Evolutionary conservation across 1,140 invertebrate species (phyloP).

Genomic region (Rhagoletis pomonella): DNA sequence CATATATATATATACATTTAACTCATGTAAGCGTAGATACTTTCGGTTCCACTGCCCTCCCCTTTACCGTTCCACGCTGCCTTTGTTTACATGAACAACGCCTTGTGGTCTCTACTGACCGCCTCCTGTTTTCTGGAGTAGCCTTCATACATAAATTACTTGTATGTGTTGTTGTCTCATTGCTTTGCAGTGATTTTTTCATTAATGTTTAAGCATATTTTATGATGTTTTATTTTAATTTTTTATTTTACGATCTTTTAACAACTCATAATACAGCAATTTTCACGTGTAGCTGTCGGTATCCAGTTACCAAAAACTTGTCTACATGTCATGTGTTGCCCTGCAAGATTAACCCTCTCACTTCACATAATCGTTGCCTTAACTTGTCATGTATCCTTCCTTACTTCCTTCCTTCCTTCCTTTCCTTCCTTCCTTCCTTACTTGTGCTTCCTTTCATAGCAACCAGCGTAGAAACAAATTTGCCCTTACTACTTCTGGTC

Average conservation of each 20-base stretch:
- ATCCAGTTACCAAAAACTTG: constrained; percentile 37
- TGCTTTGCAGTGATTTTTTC: constrained; percentile 23
- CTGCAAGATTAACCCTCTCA: constrained; percentile 45
- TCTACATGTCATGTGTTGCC: constrained; percentile 48
- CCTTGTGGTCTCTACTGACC: constrained; percentile 45
- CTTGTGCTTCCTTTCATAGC: background rate
- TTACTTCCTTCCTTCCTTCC: background rate
- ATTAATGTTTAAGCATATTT: constrained; percentile 24
- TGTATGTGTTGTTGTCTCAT: constrained; percentile 27
- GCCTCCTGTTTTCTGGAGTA: constrained; percentile 39
- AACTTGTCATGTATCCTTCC: constrained; percentile 55
- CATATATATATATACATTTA: background rate
- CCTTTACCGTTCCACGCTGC: background rate
- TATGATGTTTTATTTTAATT: background rate
- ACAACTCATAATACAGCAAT: constrained; percentile 74
- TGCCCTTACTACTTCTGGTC: constrained; percentile 11
- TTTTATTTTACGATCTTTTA: constrained; percentile 63
- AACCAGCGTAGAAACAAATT: constrained; percentile 28
- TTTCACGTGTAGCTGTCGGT: constrained; percentile 65
- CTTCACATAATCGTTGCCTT: constrained; percentile 7
- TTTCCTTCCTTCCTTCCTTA: background rate
- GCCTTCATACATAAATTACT: constrained; percentile 28
- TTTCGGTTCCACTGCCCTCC: background rate
- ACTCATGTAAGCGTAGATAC: background rate
- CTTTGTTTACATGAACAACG: constrained; percentile 27